These are phyloP conservation scores for Melanotaenia duboulayi DNA, from an alignment of 2,113 vertebrate genomes.

Conservation along the genomic window DNA sequence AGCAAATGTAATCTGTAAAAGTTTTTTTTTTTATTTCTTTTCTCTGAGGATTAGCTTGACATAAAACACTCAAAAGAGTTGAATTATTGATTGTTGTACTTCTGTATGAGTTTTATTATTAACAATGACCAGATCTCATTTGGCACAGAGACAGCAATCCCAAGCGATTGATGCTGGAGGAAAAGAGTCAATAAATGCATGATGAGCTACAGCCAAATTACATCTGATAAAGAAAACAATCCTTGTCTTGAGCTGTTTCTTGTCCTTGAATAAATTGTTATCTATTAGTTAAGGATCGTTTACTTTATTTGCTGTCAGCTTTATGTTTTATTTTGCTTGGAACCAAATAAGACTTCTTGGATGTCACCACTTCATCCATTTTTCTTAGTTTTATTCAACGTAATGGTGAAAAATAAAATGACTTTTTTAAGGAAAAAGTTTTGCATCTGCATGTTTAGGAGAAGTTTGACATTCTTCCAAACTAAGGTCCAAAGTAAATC, in stretches of 20 bases:
- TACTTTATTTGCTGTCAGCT: constrained; percentile 67
- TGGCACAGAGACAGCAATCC: background rate
- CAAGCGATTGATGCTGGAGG: constrained; percentile 12
- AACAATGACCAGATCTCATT: constrained; percentile 26
- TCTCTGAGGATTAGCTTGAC: background rate
- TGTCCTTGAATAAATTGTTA: too few relatives aligned
- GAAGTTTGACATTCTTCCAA: too few relatives aligned
- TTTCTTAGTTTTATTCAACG: constrained; percentile 10
- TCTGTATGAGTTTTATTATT: constrained; percentile 37
- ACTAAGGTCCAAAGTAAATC: too few relatives aligned
- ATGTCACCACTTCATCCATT: background rate
- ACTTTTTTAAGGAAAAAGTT: too few relatives aligned
- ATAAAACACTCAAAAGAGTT: constrained; percentile 13
- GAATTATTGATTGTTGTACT: constrained; percentile 10
- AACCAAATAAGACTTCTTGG: constrained; percentile 41
- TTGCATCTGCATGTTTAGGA: too few relatives aligned
- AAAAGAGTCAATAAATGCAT: constrained; percentile 18
- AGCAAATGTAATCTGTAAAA: too few relatives aligned
- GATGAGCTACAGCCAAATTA: constrained; percentile 24
- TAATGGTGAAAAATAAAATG: too few relatives aligned
- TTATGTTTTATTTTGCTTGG: constrained; percentile 44
- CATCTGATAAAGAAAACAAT: constrained; percentile 27
- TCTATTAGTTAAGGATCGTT: constrained; percentile 58
- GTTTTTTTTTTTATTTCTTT: background rate
- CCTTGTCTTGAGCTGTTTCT: background rate